phyloP scores from a whole-genome alignment of 1,140 invertebrate genomes.

The Drosophila azteca region DNA sequence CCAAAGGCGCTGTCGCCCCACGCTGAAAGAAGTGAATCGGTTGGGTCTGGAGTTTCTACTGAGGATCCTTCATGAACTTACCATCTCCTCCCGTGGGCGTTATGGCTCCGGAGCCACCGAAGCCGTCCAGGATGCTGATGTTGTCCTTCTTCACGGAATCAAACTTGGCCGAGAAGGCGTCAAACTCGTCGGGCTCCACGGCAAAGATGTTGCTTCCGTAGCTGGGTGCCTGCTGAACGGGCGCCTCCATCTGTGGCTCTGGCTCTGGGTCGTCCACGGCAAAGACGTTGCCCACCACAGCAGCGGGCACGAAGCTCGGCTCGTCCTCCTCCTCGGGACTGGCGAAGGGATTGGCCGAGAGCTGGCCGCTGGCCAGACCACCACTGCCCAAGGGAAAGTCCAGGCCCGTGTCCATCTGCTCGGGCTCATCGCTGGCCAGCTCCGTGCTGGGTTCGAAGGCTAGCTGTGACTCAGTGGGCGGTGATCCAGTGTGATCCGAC shows the following conservation, averaged over 20 bases:
- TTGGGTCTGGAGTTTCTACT: no score
- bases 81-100: constrained; percentile 80
- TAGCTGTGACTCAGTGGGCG: constrained; percentile 59
- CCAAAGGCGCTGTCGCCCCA: constrained; percentile 83
- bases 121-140: constrained; percentile 84
- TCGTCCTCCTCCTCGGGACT: constrained; percentile 83
- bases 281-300: constrained; percentile 79
- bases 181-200: constrained; percentile 87
- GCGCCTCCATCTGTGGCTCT: constrained; percentile 22
- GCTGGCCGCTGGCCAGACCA: constrained; percentile 64
- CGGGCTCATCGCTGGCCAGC: constrained; percentile 40
- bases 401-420: constrained; percentile 80
- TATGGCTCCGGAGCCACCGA: constrained; percentile 81
- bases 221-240: constrained; percentile 29
- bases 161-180: constrained; percentile 94
- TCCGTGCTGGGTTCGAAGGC: no score
- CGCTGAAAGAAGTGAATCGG: constrained; percentile 42
- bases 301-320: constrained; percentile 51
- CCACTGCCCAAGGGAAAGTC: constrained; percentile 64
- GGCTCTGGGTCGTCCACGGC: constrained; percentile 61
- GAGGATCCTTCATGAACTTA: constrained; percentile 21
- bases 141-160: constrained; percentile 87
- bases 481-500: constrained; percentile 59
- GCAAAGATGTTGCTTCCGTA: constrained; percentile 80
- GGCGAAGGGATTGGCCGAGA: constrained; percentile 84